A percentile compares a stretch with the other conserved stretches of the same genome.
These are phyloP conservation scores for Epiblema foenella DNA, from an alignment of 2,888 invertebrate genomes.

Conservation along the genomic window DNA sequence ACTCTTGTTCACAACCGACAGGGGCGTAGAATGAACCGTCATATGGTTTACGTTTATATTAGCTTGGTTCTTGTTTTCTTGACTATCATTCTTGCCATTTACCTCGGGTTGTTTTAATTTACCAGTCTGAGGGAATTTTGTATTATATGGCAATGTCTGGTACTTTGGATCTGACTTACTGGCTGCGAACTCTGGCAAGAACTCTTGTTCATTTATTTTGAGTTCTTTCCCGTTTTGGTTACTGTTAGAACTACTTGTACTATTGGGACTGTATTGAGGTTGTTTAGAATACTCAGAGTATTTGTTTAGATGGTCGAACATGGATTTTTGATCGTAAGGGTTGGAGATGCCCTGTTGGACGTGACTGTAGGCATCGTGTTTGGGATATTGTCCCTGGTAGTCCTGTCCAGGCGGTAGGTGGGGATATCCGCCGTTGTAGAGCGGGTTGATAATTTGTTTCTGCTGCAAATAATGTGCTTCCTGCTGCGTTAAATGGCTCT, in stretches of 20 bases:
- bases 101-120: constrained; percentile 71
- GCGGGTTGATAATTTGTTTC: constrained; percentile 81
- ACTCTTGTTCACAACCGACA: constrained; percentile 86
- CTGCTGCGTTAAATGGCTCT: constrained; percentile 77
- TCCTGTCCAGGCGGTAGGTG: constrained; percentile 71
- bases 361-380: constrained; percentile 73
- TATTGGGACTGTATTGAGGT: constrained; percentile 85
- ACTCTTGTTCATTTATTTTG: constrained; percentile 83
- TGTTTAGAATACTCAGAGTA: constrained; percentile 81
- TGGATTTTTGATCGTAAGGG: constrained; percentile 77
- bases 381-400: constrained; percentile 74
- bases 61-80: constrained; percentile 67
- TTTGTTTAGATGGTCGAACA: constrained; percentile 77
- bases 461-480: constrained; percentile 83
- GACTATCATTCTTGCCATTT: constrained; percentile 69
- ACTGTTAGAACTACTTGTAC: constrained; percentile 80
- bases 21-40: constrained; percentile 83
- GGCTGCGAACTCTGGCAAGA: constrained; percentile 88
- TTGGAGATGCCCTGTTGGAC: constrained; percentile 80
- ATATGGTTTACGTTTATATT: constrained; percentile 79
- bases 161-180: constrained; percentile 96
- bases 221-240: constrained; percentile 79
- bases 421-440: constrained; percentile 75
- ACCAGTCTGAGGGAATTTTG: constrained; percentile 90
- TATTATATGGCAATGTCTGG: constrained; percentile 95